A percentile compares a stretch with the other conserved stretches of the same genome.
These are phyloP conservation scores for Sturnus vulgaris DNA, from an alignment of 2,113 vertebrate genomes.

Conservation along the genomic window DNA sequence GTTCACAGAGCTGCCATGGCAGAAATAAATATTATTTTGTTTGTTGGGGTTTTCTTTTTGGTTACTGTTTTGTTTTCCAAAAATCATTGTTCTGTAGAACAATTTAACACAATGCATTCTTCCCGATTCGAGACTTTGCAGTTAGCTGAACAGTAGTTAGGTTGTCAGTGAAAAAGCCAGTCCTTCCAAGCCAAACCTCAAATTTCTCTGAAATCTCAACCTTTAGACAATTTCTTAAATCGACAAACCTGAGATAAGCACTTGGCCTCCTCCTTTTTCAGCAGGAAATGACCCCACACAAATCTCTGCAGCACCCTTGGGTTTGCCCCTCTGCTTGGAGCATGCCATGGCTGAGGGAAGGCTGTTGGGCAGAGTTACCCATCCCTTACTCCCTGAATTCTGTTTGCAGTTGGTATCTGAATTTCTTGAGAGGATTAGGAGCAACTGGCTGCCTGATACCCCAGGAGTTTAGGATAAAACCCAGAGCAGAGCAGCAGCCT, in stretches of 20 bases:
- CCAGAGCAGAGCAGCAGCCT: background rate
- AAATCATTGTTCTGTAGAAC: constrained; percentile 17
- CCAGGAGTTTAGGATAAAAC: background rate
- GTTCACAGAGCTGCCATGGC: constrained; percentile 1
- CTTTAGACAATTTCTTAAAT: background rate
- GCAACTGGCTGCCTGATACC: background rate
- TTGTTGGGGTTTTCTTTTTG: constrained; percentile 30
- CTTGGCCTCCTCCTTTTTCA: background rate
- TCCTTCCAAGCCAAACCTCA: background rate
- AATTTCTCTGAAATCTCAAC: background rate
- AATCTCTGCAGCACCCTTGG: background rate
- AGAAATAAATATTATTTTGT: constrained; percentile 51
- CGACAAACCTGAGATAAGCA: background rate
- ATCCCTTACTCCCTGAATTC: background rate
- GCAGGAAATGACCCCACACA: background rate
- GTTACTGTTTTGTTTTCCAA: constrained; percentile 23
- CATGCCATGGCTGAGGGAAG: background rate
- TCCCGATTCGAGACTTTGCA: background rate
- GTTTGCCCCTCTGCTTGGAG: background rate
- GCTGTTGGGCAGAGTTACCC: background rate
- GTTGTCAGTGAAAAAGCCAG: background rate
- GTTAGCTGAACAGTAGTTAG: background rate
- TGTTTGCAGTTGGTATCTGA: background rate
- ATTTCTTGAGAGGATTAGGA: rapidly evolving
- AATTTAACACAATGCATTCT: background rate